Evolutionary conservation across 2,113 vertebrate species (phyloP), one percentile per base, ranked within the genome.

Genomic region (Bothrops jararaca): DNA sequence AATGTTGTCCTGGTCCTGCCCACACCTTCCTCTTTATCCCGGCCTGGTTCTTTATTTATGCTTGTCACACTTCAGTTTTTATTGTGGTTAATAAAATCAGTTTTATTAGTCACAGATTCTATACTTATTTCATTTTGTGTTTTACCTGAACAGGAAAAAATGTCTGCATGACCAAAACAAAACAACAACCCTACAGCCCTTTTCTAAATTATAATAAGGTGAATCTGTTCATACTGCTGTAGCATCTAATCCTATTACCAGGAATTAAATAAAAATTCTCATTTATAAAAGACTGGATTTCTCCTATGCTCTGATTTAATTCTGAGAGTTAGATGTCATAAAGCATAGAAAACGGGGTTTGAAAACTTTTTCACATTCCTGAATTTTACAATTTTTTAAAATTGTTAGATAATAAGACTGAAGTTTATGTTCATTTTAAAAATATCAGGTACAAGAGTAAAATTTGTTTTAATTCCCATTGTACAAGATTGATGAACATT

Each of bases 281-380:
- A 94, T 95, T 95, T 91, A 93, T 86, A 94, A 92, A 94, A 88
- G 9, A 88, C 18, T 54, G 91, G 56, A 93, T 95, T 90, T 91
- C 60, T 45, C 91, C 53, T 56, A 10, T 91, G 39, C 53, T 54
- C 93, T 85, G 0, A 92, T 8, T 54, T 89, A 94, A 89, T 5
- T 91, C 15, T 9, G 60, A 91, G 1, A 1, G 3, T 80, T 34
- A 89, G 60, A 92, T 29, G 20, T 26, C 26, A 20, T 24, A 74
- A 18, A 13, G 20, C 74, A 90, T 86, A 58, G 90, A 95, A 95
- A 92, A 93, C 0, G 7, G 39, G 89, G 7, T 0, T 0, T 58
- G 87, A 90, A 22, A 60, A 86, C 58, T 93, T 94, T 56, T 26
- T 94, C 18, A 87, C 34, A 15, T 94, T 92, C 54, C 48, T 88